A percentile compares a stretch with the other conserved stretches of the same genome.
Evolutionary conservation across 2,113 vertebrate genomes (phyloP).

Genomic region (Centropristis striata): DNA sequence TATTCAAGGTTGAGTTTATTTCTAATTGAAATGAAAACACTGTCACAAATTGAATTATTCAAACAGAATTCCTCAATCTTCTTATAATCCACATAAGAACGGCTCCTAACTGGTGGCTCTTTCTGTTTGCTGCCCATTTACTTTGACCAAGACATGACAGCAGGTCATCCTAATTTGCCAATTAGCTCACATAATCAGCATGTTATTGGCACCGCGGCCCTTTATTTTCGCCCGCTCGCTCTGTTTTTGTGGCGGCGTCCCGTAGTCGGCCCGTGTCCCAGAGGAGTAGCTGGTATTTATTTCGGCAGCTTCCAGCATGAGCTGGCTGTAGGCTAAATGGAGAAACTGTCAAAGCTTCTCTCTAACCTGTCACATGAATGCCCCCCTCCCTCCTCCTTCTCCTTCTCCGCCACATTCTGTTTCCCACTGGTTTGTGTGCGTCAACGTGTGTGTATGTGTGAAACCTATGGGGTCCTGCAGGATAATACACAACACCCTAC

Average conservation of each 20-base stretch:
- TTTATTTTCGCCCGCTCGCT: slow-evolving; percentile 37
- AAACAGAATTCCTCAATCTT: background rate
- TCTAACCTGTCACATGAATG: slow-evolving; percentile 79
- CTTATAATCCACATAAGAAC: background rate
- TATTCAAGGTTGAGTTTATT: background rate
- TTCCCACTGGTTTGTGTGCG: slow-evolving; percentile 43
- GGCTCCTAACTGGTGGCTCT: background rate
- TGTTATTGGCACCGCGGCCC: slow-evolving; percentile 51
- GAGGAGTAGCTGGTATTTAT: slow-evolving; percentile 79
- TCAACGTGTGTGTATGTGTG: slow-evolving; percentile 55
- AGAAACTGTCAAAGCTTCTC: slow-evolving; percentile 79
- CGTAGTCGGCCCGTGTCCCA: slow-evolving; percentile 65
- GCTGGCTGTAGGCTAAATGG: slow-evolving; percentile 76
- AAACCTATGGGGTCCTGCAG: slow-evolving; percentile 59
- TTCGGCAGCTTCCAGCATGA: slow-evolving; percentile 71
- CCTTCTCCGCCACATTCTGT: slow-evolving; percentile 10
- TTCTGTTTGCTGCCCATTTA: slow-evolving; percentile 28
- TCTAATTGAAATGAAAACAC: background rate
- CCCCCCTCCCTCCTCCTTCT: background rate
- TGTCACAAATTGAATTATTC: background rate
- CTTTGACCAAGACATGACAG: slow-evolving; percentile 43
- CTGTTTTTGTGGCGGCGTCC: slow-evolving; percentile 62
- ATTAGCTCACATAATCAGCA: slow-evolving; percentile 69
- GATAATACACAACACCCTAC: slow-evolving; percentile 68
- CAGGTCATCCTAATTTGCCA: slow-evolving; percentile 61